Conservation (phyloP, 2,888 invertebrate genomes). For the Adineta ricciae region DNA sequence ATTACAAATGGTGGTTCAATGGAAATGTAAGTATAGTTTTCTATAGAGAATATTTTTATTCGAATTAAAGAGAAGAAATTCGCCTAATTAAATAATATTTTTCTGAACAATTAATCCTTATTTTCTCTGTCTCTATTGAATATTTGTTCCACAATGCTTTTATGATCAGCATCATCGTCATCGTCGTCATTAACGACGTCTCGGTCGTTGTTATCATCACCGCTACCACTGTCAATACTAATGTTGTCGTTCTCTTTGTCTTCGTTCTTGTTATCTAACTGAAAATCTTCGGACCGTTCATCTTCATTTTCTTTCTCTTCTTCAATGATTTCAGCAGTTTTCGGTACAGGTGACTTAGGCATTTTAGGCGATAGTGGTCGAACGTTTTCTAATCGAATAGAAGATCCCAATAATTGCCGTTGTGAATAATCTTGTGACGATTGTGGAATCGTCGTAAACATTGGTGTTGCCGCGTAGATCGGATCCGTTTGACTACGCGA, state of each 20-base stretch:
- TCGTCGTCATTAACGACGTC: background rate
- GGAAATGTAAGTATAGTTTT: constrained; percentile 21
- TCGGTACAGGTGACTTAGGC: background rate
- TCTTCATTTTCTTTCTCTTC: background rate
- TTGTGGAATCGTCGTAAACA: background rate
- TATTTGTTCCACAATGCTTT: background rate
- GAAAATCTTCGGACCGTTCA: background rate
- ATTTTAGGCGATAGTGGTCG: background rate
- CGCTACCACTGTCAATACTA: background rate
- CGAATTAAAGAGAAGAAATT: background rate
- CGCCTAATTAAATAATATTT: background rate
- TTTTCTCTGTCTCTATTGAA: background rate
- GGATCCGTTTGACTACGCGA: background rate
- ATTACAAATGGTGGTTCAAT: constrained; percentile 29
- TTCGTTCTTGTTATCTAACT: background rate
- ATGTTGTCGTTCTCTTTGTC: background rate
- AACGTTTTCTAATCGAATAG: background rate
- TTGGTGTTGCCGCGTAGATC: background rate
- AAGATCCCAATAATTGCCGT: background rate
- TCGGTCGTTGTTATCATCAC: background rate
- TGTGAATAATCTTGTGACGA: background rate
- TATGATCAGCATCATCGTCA: background rate
- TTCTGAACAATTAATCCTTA: too few relatives aligned
- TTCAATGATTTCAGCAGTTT: background rate
- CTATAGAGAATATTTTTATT: background rate